phyloP scores from a whole-genome alignment of 2,113 vertebrate genomes.

The Willisornis vidua region DNA sequence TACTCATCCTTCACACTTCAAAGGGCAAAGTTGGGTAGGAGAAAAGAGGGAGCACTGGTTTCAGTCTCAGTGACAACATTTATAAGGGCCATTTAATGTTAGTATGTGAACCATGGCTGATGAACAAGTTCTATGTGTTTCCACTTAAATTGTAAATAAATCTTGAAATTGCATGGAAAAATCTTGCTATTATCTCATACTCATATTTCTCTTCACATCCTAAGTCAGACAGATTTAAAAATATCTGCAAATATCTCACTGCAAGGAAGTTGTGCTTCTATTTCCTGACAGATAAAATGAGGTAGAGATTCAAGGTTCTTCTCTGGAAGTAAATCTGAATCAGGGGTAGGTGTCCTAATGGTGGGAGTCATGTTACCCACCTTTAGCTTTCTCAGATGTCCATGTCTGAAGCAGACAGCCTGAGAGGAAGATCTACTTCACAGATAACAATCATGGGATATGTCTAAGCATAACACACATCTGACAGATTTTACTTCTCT shows the following conservation, averaged over 20 bases:
- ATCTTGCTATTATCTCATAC: background rate
- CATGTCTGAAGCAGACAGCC: background rate
- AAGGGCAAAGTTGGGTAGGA: slow-evolving; percentile 32
- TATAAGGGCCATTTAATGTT: slow-evolving; percentile 15
- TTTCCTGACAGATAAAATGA: background rate
- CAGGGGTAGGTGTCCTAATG: background rate
- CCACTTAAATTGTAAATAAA: slow-evolving; percentile 6
- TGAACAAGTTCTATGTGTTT: slow-evolving; percentile 10
- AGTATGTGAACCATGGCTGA: background rate
- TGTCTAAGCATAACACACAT: background rate
- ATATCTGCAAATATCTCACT: background rate
- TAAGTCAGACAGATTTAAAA: background rate
- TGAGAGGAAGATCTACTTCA: background rate
- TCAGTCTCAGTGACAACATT: background rate
- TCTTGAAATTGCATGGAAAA: background rate
- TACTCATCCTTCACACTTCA: slow-evolving; percentile 54
- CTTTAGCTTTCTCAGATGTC: background rate
- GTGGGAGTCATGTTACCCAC: background rate
- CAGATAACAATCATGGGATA: background rate
- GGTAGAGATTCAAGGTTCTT: background rate
- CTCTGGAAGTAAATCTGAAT: background rate
- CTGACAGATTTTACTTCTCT: background rate
- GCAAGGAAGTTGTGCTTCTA: background rate
- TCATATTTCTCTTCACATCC: background rate
- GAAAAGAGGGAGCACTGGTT: slow-evolving; percentile 18